phyloP scores from a whole-genome alignment of 2,113 vertebrate species.

The Colossoma macropomum region DNA sequence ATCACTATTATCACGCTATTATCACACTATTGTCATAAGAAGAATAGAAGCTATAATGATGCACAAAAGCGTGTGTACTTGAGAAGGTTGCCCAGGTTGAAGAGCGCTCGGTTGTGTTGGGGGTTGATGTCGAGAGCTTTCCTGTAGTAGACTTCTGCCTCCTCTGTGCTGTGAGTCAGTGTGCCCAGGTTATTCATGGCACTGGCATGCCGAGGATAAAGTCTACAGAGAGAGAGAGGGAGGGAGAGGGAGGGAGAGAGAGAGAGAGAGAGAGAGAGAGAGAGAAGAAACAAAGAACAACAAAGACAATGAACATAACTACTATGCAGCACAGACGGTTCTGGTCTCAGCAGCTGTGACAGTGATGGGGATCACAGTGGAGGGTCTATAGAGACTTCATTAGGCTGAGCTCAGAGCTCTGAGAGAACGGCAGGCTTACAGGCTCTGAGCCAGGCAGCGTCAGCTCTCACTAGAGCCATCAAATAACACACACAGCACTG shows the following conservation, averaged over 20 bases:
- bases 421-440: neutral
- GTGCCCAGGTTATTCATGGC: conserved; percentile 97
- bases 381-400: conserved; percentile 30
- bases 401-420: conserved; percentile 14
- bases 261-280: neutral
- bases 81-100: conserved; percentile 94
- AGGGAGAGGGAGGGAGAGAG: neutral
- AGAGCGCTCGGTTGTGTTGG: conserved; percentile 95
- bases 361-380: conserved; percentile 15
- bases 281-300: neutral
- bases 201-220: conserved; percentile 93
- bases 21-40: neutral
- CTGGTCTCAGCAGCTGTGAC: neutral
- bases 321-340: neutral
- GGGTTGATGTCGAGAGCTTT: conserved; percentile 89
- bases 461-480: neutral
- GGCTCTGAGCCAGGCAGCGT: neutral
- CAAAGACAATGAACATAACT: neutral
- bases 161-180: conserved; percentile 80
- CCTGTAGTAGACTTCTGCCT: conserved; percentile 90
- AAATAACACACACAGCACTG: neutral
- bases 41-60: neutral
- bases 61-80: conserved; percentile 76
- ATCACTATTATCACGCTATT: neutral
- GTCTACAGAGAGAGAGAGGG: conserved; percentile 67